Evolutionary conservation across 2,113 vertebrate species (phyloP), one percentile per base, ranked within the genome.

Genomic region (Chionodraco myersi): DNA sequence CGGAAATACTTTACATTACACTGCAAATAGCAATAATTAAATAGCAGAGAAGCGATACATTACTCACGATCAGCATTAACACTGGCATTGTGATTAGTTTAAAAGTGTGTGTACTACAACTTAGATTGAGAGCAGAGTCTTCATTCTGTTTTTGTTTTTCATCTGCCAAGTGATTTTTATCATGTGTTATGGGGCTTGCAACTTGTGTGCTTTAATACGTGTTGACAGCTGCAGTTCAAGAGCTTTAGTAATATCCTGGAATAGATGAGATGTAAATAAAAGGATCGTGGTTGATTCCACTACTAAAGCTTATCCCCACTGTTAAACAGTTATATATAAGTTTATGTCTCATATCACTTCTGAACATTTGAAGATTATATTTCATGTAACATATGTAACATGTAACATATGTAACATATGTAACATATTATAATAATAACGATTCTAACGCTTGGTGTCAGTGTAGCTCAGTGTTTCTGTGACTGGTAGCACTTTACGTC

Each of bases 371-470:
- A 59, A 41, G 51, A 41, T 26, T 26, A 26, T 26, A 26, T 26
- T 2, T 26, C 1, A 26, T 26, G 23, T 26, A 2, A 2, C 2
- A 26, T n/a, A 26, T 2, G 1, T 26, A 26, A 26, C 23, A 26
- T 2, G n/a, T n/a, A n/a, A n/a, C n/a, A n/a, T n/a, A n/a, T n/a
- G n/a, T n/a, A n/a, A n/a, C n/a, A n/a, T n/a, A n/a, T n/a, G n/a
- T 26, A 26, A 26, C 23, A 26, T 26, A 1, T 26, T 26, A n/a
- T n/a, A n/a, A n/a, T n/a, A n/a, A n/a, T n/a, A n/a, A 26, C 23
- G 23, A 26, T 26, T 26, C 23, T 26, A 26, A 71, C 90, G 51
- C 86, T 65, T 77, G 88, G 83, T 91, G 92, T 87, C 91, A 88
- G 80, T 92, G 53, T 78, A 67, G 71, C 69, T 80, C 70, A 93